Evolutionary conservation across 2,888 invertebrate genomes (phyloP).

Genomic region (Incurvaria masculella): DNA sequence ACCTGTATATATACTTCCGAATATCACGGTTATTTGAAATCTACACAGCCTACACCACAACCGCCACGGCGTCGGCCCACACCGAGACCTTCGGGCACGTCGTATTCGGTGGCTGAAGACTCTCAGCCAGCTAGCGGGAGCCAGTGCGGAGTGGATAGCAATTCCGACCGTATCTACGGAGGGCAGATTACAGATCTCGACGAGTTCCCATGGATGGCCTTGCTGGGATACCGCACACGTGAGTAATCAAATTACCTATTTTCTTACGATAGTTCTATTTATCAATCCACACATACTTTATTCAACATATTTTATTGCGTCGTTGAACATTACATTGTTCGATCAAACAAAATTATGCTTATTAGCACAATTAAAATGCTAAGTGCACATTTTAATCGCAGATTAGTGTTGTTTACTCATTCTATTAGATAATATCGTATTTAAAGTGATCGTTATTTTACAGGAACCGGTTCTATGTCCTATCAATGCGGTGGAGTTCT

Average conservation of each 20-base stretch:
- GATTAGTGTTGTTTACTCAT: no score
- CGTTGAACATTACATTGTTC: no score
- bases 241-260: no score
- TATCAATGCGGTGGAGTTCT: conserved; percentile 63
- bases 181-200: conserved; percentile 61
- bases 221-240: conserved; percentile 56
- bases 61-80: conserved; percentile 17
- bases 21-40: no score
- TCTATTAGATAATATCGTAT: no score
- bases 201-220: conserved; percentile 63
- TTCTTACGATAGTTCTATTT: no score
- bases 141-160: conserved; percentile 54
- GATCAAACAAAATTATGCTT: no score
- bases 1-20: no score
- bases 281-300: no score
- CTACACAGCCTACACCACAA: conserved; percentile 16
- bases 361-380: no score
- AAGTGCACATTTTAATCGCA: no score
- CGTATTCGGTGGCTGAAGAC: conserved; percentile 23
- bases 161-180: conserved; percentile 59
- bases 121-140: conserved; percentile 29
- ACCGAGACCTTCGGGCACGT: conserved; percentile 12
- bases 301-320: no score
- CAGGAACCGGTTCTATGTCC: conserved; percentile 29
- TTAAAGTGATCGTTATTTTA: neutral